Evolutionary conservation across 2,888 invertebrate species (phyloP).

Genomic region (Pardosa pseudoannulata): DNA sequence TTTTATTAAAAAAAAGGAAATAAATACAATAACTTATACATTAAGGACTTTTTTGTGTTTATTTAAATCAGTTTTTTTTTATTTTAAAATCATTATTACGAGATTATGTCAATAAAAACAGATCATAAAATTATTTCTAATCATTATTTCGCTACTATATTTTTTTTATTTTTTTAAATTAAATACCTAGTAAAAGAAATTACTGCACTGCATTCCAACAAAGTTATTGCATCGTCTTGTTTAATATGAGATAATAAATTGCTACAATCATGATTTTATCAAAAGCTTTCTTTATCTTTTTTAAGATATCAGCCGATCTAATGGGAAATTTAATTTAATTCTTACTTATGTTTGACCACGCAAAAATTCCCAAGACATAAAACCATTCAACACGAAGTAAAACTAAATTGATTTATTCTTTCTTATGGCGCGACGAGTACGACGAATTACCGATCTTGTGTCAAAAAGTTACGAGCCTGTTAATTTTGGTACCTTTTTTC

Average conservation of each 20-base stretch:
- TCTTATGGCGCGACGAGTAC: constrained; percentile 55
- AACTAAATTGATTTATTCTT: constrained; percentile 48
- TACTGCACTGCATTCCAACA: background rate
- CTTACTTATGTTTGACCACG: background rate
- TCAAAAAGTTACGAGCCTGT: background rate
- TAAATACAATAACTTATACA: too few relatives aligned
- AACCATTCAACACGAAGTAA: background rate
- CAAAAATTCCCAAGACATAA: constrained; percentile 3
- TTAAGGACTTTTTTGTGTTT: too few relatives aligned
- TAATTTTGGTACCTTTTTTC: background rate
- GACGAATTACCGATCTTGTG: background rate
- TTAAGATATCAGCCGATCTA: constrained; percentile 8
- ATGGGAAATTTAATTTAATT: constrained; percentile 17
- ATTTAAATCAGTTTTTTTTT: too few relatives aligned
- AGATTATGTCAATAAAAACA: background rate
- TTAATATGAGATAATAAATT: constrained; percentile 7
- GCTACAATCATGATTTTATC: background rate
- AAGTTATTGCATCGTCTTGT: background rate
- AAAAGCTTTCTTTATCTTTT: too few relatives aligned
- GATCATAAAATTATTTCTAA: background rate
- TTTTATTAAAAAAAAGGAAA: too few relatives aligned
- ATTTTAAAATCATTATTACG: too few relatives aligned
- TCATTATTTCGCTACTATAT: background rate
- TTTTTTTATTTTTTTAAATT: background rate
- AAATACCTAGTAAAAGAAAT: too few relatives aligned